Base-by-base conservation (phyloP, 2,113 vertebrate genomes). In the Prionailurus bengalensis region DNA sequence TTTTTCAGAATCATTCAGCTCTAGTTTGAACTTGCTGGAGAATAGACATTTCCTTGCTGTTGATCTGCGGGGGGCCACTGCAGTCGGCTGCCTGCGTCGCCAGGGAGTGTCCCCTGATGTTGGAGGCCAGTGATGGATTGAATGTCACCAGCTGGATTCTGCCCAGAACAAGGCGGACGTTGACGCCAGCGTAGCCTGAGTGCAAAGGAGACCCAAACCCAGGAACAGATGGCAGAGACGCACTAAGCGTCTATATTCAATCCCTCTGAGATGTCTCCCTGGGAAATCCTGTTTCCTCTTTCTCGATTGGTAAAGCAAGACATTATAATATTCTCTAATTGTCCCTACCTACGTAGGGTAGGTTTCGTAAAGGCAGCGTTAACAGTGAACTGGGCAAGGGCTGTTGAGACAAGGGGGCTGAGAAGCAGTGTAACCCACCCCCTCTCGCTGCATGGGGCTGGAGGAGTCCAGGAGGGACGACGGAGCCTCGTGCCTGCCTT, bases 281-380 rank as follows among this genome's bases (percentile, higher is more conserved):
- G 76, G 63, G 84, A 89, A 89, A 70, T 25, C 36, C 55, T 14
- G 4, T 84, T 95, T 95, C 94, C 39, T 92, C 55, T 70, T 83
- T 90, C 63, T 89, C 48, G 27, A 36, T 19, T 73, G 68, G 73
- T 45, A 76, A 96, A 97, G 83, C 83, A 95, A 94, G 79, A 82
- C 58, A 81, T 93, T 97, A 91, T 84, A 91, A 68, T 91, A 83
- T 86, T 74, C 53, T 92, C 55, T 82, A 16, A 39, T 92, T 42
- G 80, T 80, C 19, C 42, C 79, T 65, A 66, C 74, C 78, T 27
- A 9, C 61, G 15, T 1, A 10, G 23, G 61, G 3, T 86, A 8
- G 31, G 92, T 87, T 79, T 65, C n/a, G 65, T 48, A 92, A 92
- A 87, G 90, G 80, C 29, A 42, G 58, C 85, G 0, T 25, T 61